Conservation (phyloP, 2,888 invertebrate species). For the Hartigia nigra region DNA sequence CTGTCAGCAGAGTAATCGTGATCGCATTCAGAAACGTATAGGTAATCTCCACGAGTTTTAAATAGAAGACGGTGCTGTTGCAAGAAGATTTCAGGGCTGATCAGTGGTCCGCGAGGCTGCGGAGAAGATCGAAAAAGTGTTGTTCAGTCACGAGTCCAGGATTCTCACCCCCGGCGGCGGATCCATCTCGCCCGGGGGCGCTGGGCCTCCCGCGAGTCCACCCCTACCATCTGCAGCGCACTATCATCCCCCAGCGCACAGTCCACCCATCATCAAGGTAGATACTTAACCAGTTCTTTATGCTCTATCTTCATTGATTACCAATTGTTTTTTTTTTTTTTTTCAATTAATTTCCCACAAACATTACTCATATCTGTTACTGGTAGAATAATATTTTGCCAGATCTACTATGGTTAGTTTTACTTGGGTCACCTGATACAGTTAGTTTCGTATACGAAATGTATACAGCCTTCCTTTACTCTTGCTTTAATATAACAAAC, state of each 20-base stretch:
- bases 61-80: neutral
- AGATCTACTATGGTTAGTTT: neutral
- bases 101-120: conserved; percentile 34
- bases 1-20: neutral
- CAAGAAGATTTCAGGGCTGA: neutral
- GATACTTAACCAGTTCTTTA: neutral
- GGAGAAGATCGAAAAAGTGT: conserved; percentile 61
- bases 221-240: conserved; percentile 57
- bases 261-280: conserved; percentile 62
- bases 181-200: conserved; percentile 62
- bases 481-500: too few species aligned
- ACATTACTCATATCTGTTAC: neutral
- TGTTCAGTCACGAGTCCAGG: conserved; percentile 65
- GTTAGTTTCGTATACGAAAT: neutral
- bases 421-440: neutral
- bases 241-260: conserved; percentile 56
- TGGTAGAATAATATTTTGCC: neutral
- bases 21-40: neutral
- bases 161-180: conserved; percentile 64
- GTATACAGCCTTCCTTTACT: neutral
- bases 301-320: neutral
- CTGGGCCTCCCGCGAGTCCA: conserved; percentile 62
- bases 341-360: neutral
- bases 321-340: neutral
- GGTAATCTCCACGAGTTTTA: neutral